These are phyloP conservation scores for Glaucomys volans DNA, from an alignment of 2,113 vertebrate genomes.

Conservation along the genomic window DNA sequence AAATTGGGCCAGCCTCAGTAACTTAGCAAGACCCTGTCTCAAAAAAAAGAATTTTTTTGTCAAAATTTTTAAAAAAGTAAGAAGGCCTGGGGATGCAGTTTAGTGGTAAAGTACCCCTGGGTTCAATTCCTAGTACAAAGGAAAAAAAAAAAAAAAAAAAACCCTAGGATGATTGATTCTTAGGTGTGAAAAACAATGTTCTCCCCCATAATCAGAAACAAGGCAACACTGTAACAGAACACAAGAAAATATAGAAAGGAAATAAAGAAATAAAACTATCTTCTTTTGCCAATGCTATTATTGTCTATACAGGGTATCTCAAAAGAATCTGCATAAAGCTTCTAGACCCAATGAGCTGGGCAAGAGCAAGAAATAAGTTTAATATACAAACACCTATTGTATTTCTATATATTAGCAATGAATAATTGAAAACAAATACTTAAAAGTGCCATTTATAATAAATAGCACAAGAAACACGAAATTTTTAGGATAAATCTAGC, in stretches of 20 bases:
- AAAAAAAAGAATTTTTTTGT: too few species aligned
- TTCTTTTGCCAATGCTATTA: not conserved
- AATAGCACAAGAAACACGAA: not conserved
- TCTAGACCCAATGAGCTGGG: not conserved
- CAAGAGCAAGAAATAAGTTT: not conserved
- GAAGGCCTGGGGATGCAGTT: too few species aligned
- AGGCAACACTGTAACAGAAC: not conserved
- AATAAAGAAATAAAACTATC: conserved; percentile 1
- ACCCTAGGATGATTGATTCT: not conserved
- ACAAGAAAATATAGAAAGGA: not conserved
- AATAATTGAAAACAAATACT: not conserved
- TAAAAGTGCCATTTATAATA: not conserved
- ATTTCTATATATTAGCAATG: too few species aligned
- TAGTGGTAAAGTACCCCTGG: too few species aligned
- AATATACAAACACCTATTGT: not conserved
- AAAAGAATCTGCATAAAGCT: not conserved
- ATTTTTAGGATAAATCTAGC: not conserved
- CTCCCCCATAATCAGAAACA: not conserved
- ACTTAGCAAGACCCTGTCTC: too few species aligned
- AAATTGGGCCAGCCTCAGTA: too few species aligned
- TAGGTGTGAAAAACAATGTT: not conserved
- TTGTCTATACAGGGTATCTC: not conserved
- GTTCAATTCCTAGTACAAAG: too few species aligned
- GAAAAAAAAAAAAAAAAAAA: too few species aligned
- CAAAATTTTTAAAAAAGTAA: too few species aligned